A percentile compares a stretch with the other conserved stretches of the same genome.
Conservation (phyloP, 2,888 invertebrate genomes). For the Thymelicus lineola region DNA sequence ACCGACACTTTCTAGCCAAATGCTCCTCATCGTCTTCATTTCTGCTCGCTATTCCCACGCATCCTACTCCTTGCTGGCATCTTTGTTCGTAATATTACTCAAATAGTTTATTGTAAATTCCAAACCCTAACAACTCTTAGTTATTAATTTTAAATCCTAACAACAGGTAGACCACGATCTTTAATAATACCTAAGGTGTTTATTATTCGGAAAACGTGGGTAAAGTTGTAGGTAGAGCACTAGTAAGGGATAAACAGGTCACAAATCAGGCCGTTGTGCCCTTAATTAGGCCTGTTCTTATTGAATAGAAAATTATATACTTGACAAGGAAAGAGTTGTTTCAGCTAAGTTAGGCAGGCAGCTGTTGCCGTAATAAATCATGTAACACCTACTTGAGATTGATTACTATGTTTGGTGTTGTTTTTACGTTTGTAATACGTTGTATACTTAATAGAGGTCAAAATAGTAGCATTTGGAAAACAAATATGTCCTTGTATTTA, state of each 20-base stretch:
- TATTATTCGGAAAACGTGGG: no score
- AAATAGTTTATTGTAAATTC: no score
- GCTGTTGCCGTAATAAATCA: slow-evolving; percentile 35
- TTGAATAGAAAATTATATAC: slow-evolving; percentile 18
- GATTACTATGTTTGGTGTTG: slow-evolving; percentile 6
- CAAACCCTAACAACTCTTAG: no score
- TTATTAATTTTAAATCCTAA: no score
- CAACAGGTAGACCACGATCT: no score
- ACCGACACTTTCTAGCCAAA: no score
- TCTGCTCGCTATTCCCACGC: no score
- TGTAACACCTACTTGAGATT: slow-evolving; percentile 22
- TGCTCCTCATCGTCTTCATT: no score
- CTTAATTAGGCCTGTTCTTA: slow-evolving; percentile 12
- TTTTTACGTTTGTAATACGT: neutral
- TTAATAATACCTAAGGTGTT: no score
- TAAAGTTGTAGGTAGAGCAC: no score
- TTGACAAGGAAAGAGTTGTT: slow-evolving; percentile 17
- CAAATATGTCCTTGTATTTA: neutral
- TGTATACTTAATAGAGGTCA: neutral
- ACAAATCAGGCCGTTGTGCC: neutral
- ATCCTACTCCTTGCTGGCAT: no score
- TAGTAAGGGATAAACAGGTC: neutral
- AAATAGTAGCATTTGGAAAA: neutral
- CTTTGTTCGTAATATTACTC: no score
- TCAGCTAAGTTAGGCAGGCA: slow-evolving; percentile 21